Evolutionary conservation across 2,888 invertebrate species (phyloP).

Genomic region (Pycnomerus fuliginosus): DNA sequence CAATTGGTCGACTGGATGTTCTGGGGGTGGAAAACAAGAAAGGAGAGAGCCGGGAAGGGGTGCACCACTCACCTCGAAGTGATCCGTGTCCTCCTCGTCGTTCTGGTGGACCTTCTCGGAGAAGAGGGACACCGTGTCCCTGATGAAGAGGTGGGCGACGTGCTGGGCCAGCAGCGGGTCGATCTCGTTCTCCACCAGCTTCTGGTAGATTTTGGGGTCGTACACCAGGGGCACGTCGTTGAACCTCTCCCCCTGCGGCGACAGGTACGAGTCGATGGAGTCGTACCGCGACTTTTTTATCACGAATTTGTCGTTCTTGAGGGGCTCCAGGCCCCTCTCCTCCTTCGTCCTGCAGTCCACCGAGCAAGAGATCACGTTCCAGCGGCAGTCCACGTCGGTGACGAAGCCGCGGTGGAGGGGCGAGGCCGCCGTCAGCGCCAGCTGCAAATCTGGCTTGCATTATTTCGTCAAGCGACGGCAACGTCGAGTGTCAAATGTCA

Average conservation of each 20-base stretch:
- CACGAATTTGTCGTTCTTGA: conserved; percentile 73
- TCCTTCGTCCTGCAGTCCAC: conserved; percentile 94
- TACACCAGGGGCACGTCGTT: conserved; percentile 92
- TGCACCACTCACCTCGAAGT: conserved; percentile 90
- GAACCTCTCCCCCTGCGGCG: conserved; percentile 84
- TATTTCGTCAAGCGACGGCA: too few species aligned
- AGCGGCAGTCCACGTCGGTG: conserved; percentile 95
- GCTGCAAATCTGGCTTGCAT: too few species aligned
- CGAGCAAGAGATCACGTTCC: conserved; percentile 95
- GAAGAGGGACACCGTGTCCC: conserved; percentile 94
- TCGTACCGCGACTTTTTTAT: conserved; percentile 96
- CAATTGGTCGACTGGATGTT: conserved; percentile 99
- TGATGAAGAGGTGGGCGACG: conserved; percentile 96
- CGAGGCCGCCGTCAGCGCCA: conserved; percentile 95
- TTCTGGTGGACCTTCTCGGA: conserved; percentile 94
- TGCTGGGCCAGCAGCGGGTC: conserved; percentile 93
- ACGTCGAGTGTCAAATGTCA: too few species aligned
- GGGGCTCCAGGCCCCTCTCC: conserved; percentile 79
- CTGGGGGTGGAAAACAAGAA: conserved; percentile 52
- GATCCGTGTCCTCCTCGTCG: conserved; percentile 91
- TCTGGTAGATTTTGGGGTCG: conserved; percentile 79
- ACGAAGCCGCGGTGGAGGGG: conserved; percentile 92
- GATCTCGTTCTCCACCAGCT: conserved; percentile 83
- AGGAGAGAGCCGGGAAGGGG: too few species aligned
- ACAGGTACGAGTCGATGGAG: conserved; percentile 95